These are phyloP conservation scores for Ophion costatus DNA, from an alignment of 2,888 invertebrate species.

Conservation along the genomic window DNA sequence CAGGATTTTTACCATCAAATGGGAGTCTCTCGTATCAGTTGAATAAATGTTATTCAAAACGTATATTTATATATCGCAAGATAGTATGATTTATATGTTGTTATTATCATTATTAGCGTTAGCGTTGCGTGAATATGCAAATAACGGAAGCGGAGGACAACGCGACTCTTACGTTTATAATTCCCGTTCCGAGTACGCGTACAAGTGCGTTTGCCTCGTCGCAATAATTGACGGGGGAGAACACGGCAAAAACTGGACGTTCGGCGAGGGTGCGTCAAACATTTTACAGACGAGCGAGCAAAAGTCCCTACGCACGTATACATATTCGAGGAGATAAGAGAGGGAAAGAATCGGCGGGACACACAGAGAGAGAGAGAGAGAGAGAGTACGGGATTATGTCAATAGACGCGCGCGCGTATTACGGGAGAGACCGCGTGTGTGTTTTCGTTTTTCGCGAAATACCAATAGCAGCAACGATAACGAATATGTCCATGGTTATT, in stretches of 20 bases:
- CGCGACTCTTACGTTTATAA: neutral
- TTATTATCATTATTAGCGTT: neutral
- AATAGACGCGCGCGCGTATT: too few species aligned
- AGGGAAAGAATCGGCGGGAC: too few species aligned
- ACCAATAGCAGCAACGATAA: too few species aligned
- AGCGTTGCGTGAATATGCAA: neutral
- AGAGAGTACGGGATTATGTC: too few species aligned
- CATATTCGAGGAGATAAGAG: neutral
- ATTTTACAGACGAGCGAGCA: conserved; percentile 28
- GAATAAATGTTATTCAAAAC: too few species aligned
- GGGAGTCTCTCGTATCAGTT: too few species aligned
- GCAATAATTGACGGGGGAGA: neutral
- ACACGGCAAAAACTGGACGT: conserved; percentile 12
- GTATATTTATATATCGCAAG: too few species aligned
- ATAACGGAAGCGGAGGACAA: conserved; percentile 11
- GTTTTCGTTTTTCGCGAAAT: too few species aligned
- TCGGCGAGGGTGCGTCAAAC: conserved; percentile 51
- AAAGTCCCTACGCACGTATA: neutral
- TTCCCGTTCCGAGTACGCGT: conserved; percentile 7
- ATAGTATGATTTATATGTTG: neutral
- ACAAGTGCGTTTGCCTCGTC: conserved; percentile 17
- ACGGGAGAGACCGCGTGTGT: too few species aligned
- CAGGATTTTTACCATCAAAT: too few species aligned
- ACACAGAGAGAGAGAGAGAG: too few species aligned
- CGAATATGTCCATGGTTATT: neutral